phyloP scores from a whole-genome alignment of 2,797 vertebrate genomes.

The Kryptopterus vitreolus region DNA sequence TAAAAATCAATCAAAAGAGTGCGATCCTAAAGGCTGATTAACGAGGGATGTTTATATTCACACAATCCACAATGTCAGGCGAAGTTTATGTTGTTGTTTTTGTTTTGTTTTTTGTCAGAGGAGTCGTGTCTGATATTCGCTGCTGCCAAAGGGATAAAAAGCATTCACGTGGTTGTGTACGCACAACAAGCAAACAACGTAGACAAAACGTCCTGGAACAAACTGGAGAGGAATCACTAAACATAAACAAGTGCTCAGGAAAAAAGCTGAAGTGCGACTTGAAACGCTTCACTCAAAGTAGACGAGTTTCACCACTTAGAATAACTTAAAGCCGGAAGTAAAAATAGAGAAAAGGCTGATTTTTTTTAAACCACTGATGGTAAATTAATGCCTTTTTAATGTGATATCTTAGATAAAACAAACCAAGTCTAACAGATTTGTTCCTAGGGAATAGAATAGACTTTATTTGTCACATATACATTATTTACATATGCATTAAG shows the following conservation, averaged over 20 bases:
- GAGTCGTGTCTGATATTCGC: neutral
- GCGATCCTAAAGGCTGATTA: neutral
- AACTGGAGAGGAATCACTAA: neutral
- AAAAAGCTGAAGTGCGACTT: neutral
- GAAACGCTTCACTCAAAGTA: neutral
- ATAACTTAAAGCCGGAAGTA: neutral
- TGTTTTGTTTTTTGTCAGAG: neutral
- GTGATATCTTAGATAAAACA: neutral
- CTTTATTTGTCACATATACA: too few relatives aligned
- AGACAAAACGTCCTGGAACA: neutral
- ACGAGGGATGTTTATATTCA: neutral
- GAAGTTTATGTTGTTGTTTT: too few relatives aligned
- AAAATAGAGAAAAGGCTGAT: neutral
- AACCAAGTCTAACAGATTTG: neutral
- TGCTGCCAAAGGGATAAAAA: neutral
- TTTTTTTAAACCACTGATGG: neutral
- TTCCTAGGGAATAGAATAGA: too few relatives aligned
- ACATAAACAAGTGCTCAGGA: neutral
- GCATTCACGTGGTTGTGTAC: neutral
- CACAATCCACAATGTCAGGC: neutral
- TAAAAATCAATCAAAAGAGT: neutral
- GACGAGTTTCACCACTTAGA: neutral
- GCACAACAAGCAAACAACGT: too few relatives aligned
- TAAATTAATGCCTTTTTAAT: neutral
- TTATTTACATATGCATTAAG: too few relatives aligned